Conservation (phyloP, 2,888 invertebrate species). For the Plutella xylostella region DNA sequence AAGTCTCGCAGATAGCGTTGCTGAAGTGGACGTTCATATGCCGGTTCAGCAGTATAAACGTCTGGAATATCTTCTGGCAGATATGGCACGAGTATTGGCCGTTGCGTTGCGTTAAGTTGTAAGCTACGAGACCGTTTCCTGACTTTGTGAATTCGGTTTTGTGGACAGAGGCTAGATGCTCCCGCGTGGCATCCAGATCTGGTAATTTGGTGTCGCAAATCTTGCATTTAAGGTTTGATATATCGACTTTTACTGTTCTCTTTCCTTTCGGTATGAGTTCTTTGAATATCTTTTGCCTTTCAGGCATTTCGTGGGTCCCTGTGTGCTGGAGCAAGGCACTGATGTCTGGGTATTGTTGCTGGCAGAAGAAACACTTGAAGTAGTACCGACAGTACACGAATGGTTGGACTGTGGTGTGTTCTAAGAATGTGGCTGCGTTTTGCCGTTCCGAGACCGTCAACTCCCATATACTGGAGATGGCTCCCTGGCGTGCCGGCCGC, state of each 20-base stretch:
- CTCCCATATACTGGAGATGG: slow-evolving; percentile 46
- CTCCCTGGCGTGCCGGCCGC: slow-evolving; percentile 23
- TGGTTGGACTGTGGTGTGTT: slow-evolving; percentile 36
- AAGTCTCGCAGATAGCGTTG: slow-evolving; percentile 47
- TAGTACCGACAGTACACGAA: slow-evolving; percentile 47
- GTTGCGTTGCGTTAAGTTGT: slow-evolving; percentile 33
- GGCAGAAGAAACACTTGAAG: slow-evolving; percentile 50
- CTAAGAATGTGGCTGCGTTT: slow-evolving; percentile 40
- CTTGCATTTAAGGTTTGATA: slow-evolving; percentile 40
- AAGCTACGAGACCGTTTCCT: slow-evolving; percentile 39
- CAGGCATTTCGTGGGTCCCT: slow-evolving; percentile 31
- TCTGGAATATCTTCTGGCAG: slow-evolving; percentile 49
- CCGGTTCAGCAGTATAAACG: slow-evolving; percentile 49
- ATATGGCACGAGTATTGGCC: slow-evolving; percentile 43
- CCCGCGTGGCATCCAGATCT: slow-evolving; percentile 31
- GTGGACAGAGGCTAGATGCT: slow-evolving; percentile 34
- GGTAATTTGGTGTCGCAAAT: slow-evolving; percentile 27
- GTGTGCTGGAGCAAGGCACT: slow-evolving; percentile 34
- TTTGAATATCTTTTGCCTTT: slow-evolving; percentile 29
- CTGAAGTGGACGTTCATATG: slow-evolving; percentile 55
- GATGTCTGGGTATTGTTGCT: slow-evolving; percentile 37
- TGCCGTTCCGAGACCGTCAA: slow-evolving; percentile 44
- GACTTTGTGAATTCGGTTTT: slow-evolving; percentile 35
- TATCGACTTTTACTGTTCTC: slow-evolving; percentile 45
- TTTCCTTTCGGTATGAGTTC: slow-evolving; percentile 42